These are phyloP conservation scores for Kryptolebias marmoratus DNA, from an alignment of 2,113 vertebrate species.

Conservation along the genomic window DNA sequence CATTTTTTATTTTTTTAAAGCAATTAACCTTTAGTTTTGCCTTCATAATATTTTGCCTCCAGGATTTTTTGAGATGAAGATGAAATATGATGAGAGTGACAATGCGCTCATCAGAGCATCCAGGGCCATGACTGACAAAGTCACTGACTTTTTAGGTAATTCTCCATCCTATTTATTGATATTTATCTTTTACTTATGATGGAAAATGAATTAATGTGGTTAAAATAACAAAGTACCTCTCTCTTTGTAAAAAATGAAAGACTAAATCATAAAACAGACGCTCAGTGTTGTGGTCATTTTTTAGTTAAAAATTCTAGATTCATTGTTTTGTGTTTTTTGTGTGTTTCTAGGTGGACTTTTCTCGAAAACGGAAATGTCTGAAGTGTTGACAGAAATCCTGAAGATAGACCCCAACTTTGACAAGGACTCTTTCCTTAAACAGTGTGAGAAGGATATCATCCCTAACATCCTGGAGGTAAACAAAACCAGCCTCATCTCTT, in stretches of 20 bases:
- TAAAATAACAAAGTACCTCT: background rate
- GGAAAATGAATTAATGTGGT: background rate
- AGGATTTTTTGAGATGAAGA: slow-evolving; percentile 99
- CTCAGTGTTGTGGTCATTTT: background rate
- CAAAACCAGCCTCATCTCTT: background rate
- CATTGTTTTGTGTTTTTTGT: background rate
- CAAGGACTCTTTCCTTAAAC: slow-evolving; percentile 88
- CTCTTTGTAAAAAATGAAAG: background rate
- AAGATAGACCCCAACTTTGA: slow-evolving; percentile 87
- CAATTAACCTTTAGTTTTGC: background rate
- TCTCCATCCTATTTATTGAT: background rate
- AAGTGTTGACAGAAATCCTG: slow-evolving; percentile 92
- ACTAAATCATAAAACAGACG: background rate
- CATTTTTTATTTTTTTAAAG: background rate
- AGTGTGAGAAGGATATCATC: slow-evolving; percentile 91
- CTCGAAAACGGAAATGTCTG: slow-evolving; percentile 92
- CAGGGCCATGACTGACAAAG: slow-evolving; percentile 89
- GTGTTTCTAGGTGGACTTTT: slow-evolving; percentile 88
- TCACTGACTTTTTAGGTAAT: slow-evolving; percentile 89
- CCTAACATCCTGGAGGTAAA: slow-evolving; percentile 91
- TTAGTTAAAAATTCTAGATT: background rate
- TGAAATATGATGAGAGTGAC: slow-evolving; percentile 97
- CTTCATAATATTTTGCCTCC: slow-evolving; percentile 1
- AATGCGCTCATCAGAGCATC: slow-evolving; percentile 90
- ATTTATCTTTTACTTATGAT: background rate